These are phyloP conservation scores for Macropis europaea DNA, from an alignment of 2,888 invertebrate genomes.

Conservation along the genomic window DNA sequence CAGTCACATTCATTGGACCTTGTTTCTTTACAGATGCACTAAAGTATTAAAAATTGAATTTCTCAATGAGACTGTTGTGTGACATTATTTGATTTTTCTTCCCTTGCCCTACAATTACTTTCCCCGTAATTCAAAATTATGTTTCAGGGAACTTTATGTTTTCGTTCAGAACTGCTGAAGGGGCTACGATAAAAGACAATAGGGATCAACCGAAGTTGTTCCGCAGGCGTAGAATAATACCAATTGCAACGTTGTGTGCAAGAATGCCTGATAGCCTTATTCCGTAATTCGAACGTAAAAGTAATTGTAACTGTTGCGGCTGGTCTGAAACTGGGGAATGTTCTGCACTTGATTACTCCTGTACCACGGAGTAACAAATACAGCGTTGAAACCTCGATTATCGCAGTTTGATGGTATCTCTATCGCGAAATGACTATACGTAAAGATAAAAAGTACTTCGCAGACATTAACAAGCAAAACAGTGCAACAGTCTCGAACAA, in stretches of 20 bases:
- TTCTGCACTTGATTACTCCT: neutral
- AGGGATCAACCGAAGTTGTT: neutral
- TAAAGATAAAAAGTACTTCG: neutral
- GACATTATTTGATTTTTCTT: too few relatives aligned
- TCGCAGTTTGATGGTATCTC: neutral
- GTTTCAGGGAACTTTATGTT: neutral
- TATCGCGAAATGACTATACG: neutral
- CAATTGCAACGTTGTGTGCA: neutral
- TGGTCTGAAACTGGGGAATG: neutral
- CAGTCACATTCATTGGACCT: too few relatives aligned
- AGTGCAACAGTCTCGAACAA: neutral
- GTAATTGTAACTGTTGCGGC: neutral
- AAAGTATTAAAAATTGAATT: too few relatives aligned
- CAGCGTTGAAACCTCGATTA: neutral
- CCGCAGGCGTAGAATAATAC: neutral
- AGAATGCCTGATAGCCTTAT: neutral
- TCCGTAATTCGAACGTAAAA: constrained; percentile 1
- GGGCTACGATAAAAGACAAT: neutral
- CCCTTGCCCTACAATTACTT: too few relatives aligned
- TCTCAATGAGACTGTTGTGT: too few relatives aligned
- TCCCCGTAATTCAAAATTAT: neutral
- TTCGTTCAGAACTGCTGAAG: neutral
- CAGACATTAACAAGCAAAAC: neutral
- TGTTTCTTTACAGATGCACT: too few relatives aligned
- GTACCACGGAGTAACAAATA: too few relatives aligned